Base-by-base conservation (phyloP, 2,113 vertebrate species). In the Heterochromis multidens region DNA sequence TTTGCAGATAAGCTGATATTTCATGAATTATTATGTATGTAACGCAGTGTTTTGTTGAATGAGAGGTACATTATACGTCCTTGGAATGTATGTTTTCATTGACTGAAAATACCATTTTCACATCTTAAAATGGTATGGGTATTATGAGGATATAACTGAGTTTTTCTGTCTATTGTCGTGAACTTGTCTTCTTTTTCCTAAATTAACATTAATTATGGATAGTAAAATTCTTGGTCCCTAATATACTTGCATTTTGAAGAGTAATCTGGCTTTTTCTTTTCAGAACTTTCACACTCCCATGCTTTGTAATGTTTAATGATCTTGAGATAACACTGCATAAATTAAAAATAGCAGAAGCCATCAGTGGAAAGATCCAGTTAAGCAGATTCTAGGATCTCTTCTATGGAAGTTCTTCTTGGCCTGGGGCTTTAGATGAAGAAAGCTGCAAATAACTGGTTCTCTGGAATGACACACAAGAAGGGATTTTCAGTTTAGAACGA, bases 21-120 rank as follows among this genome's bases (percentile, higher is more conserved):
- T 65, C 13, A n/a, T 40, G n/a, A 80, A 85, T 82, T 70, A 54
- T 61, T 57, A 40, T 56, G 57, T 77, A 61, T 40, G 27, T 61
- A 80, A 81, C 23, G 58, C 37, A 33, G 56, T 80, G 52, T 82
- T 88, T 74, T 74, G 78, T 49, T 77, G 52, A 90, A 16, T 81
- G 59, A 31, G n/a, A 43, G n/a, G 19, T 33, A 43, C 57, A 46
- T 81, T 83, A 83, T 61, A 14, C 1, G 0, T 61, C 49, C 23
- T 63, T 19, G 35, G 67, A 89, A 77, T 81, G 0, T 79, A 46
- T 72, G 27, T 81, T 87, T 91, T 84, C 77, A 87, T 85, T 59
- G 43, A 31, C 56, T 23, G 25, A 60, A 82, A 82, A 85, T 57
- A 82, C 49, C 6, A 31, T 79, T 63, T 72, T 77, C 29, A n/a